Evolutionary conservation across 2,113 vertebrate species (phyloP), one percentile per base, ranked within the genome.

Genomic region (Sceloporus undulatus): DNA sequence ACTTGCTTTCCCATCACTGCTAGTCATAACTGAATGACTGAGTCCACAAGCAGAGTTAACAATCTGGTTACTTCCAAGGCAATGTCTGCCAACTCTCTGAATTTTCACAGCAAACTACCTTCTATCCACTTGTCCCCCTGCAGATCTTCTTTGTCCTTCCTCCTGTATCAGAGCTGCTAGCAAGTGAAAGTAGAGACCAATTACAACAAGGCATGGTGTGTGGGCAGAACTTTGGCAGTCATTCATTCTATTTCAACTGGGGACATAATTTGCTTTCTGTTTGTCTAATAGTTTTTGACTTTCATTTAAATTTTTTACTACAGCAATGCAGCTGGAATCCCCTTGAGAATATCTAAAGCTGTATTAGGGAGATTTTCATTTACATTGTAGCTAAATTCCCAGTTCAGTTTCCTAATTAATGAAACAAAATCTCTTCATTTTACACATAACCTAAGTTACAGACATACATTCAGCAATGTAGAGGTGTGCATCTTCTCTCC

Each of bases 351-450:
- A 6, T 80, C 62, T 2, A 59, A 73, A 74, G 54, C 42, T 52
- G 29, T 79, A 27, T 10, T 18, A 86, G 68, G 62, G 21, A n/a
- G 14, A 40, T 29, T 80, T 59, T 74, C n/a, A 80, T 42, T 87
- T 80, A 74, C 25, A 56, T 71, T 3, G n/a, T 48, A 62, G 29
- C 25, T 9, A 71, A 80, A 73, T 81, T 42, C 48, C 68, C 68
- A 54, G 25, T 40, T 71, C 66, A 52, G 70, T 80, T 87, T 87
- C 5, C n/a, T 73, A 40, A 87, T 73, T 42, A 81, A 62, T n/a
- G 68, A 48, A 38, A 42, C 52, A 68, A 79, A 79, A 56, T 29
- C 38, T 78, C 9, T 29, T 79, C 76, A 38, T 87, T 81, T 21
- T 81, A 29, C 52, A 73, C 48, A 34, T n/a, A 86, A 70, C 25